Evolutionary conservation across 2,888 invertebrate genomes (phyloP).

Genomic region (Cheilosia urbana): DNA sequence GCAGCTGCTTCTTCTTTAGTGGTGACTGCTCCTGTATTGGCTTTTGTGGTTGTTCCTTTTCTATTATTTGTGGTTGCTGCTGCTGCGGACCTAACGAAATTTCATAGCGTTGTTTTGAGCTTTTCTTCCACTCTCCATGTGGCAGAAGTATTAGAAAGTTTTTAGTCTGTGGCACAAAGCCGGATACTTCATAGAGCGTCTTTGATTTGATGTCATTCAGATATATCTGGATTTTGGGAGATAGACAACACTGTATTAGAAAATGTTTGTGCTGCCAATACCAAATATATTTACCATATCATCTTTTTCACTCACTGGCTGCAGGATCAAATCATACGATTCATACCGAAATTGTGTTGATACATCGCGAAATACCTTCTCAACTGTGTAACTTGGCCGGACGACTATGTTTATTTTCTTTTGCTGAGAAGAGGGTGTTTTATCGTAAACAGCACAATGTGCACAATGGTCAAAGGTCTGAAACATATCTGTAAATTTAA

Average conservation of each 20-base stretch:
- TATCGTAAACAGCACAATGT: constrained; percentile 82
- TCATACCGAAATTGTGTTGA: constrained; percentile 81
- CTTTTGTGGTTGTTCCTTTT: background rate
- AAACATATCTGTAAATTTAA: constrained; percentile 61
- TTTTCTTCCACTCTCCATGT: constrained; percentile 80
- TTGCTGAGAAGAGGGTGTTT: constrained; percentile 81
- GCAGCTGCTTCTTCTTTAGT: background rate
- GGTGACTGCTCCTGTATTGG: background rate
- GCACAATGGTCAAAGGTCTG: constrained; percentile 75
- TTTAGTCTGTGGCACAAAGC: constrained; percentile 80
- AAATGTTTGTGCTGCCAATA: background rate
- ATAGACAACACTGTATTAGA: constrained; percentile 10
- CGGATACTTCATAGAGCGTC: constrained; percentile 79
- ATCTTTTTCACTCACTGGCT: constrained; percentile 79
- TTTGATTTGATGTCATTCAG: constrained; percentile 79
- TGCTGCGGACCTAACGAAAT: constrained; percentile 72
- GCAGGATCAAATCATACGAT: constrained; percentile 81
- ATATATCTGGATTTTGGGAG: constrained; percentile 78
- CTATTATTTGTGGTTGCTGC: constrained; percentile 20
- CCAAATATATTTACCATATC: constrained; percentile 78
- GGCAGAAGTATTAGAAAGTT: constrained; percentile 81
- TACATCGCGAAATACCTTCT: constrained; percentile 81
- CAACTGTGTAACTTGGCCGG: constrained; percentile 81
- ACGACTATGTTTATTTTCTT: constrained; percentile 82
- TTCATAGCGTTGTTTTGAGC: constrained; percentile 80